A percentile compares a stretch with the other conserved stretches of the same genome.
These are phyloP conservation scores for Fregata magnificens DNA, from an alignment of 2,113 vertebrate genomes.

Conservation along the genomic window DNA sequence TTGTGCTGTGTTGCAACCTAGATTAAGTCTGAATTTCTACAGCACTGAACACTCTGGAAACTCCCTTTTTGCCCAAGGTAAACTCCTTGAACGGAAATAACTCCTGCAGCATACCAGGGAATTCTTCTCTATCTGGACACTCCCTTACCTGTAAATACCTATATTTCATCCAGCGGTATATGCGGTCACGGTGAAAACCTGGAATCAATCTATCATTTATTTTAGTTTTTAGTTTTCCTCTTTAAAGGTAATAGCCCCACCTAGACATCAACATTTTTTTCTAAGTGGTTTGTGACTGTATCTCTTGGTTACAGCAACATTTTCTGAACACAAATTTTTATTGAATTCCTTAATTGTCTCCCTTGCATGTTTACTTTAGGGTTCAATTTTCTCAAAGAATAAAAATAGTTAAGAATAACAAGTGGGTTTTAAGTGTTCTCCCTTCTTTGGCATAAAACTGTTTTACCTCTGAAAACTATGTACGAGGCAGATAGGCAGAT, in stretches of 20 bases:
- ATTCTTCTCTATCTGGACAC: neutral
- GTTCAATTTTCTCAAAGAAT: neutral
- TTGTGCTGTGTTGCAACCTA: neutral
- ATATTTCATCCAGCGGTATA: neutral
- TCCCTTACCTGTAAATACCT: neutral
- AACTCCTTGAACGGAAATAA: neutral
- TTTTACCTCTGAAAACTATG: neutral
- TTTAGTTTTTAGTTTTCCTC: neutral
- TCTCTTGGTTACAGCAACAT: neutral
- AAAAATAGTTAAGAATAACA: neutral
- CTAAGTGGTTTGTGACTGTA: neutral
- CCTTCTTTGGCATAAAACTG: neutral
- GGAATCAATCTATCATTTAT: neutral
- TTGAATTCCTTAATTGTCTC: neutral
- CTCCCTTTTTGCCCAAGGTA: constrained; percentile 39
- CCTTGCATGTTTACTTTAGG: neutral
- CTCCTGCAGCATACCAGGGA: neutral
- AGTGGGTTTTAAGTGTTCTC: neutral
- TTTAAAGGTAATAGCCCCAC: neutral
- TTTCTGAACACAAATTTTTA: neutral
- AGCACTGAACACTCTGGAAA: constrained; percentile 23
- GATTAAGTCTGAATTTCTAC: constrained; percentile 33
- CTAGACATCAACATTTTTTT: neutral
- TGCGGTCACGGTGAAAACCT: neutral
- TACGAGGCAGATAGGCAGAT: neutral